phyloP scores from a whole-genome alignment of 2,113 vertebrate species.

The Lagopus leucura region DNA sequence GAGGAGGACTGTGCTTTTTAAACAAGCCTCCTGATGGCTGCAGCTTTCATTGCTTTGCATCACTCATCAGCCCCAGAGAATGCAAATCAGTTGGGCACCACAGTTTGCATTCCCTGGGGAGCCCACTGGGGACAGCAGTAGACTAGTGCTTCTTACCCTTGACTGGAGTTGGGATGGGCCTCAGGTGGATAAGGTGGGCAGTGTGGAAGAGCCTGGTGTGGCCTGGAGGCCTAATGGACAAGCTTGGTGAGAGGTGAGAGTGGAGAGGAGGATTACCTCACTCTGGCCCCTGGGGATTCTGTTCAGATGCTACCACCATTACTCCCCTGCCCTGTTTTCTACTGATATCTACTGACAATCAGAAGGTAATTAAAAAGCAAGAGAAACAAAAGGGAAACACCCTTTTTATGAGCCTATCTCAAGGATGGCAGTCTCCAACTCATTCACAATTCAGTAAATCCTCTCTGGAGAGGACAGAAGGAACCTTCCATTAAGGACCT shows the following conservation, averaged over 20 bases:
- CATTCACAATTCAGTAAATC: background rate
- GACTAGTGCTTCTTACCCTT: background rate
- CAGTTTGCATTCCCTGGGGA: fast-evolving
- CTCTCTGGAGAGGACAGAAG: background rate
- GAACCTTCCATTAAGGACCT: background rate
- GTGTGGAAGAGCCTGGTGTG: background rate
- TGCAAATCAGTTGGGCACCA: no score
- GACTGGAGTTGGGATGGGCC: background rate
- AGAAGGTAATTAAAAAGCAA: background rate
- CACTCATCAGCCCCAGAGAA: background rate
- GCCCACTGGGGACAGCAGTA: background rate
- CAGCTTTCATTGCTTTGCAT: background rate
- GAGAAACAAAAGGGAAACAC: background rate
- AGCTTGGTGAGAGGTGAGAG: background rate
- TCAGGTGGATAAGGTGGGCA: background rate
- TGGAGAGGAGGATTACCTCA: background rate
- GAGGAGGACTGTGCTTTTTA: background rate
- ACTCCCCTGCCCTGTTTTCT: background rate
- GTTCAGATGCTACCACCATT: background rate
- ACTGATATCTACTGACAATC: background rate
- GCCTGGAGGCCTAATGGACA: background rate
- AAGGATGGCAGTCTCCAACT: background rate
- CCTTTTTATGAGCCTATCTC: background rate
- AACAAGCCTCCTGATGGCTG: fast-evolving
- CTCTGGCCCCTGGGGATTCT: background rate